Conservation (phyloP, 2,113 vertebrate species). For the Scolopax mira region DNA sequence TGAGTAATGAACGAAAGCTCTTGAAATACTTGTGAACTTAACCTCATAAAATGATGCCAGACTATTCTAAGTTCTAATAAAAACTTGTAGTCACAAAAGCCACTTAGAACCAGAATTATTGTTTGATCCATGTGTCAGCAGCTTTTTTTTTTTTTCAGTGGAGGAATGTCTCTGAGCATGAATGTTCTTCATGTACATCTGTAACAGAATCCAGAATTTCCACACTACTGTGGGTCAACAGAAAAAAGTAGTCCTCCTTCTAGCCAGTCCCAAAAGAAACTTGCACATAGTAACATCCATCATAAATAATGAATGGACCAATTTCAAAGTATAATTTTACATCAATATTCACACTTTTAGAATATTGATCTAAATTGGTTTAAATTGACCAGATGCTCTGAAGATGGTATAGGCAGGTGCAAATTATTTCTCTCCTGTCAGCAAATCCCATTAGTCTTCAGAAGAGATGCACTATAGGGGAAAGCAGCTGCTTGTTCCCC, state of each 20-base stretch:
- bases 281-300: background rate
- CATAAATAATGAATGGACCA: background rate
- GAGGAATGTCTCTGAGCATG: background rate
- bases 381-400: constrained; percentile 59
- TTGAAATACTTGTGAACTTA: background rate
- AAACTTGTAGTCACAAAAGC: background rate
- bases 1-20: background rate
- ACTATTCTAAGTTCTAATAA: background rate
- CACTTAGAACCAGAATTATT: background rate
- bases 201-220: background rate
- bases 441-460: constrained; percentile 25
- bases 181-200: background rate
- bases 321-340: background rate
- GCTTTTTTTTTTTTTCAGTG: background rate
- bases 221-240: background rate
- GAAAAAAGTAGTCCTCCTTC: background rate
- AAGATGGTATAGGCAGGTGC: constrained; percentile 25
- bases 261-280: background rate
- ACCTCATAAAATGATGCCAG: background rate
- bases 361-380: constrained; percentile 47
- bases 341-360: constrained; percentile 19
- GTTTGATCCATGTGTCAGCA: background rate
- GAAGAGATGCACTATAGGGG: background rate
- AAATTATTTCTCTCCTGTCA: constrained; percentile 46
- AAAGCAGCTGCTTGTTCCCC: constrained; percentile 24